These are phyloP conservation scores for Ophthalmolycus amberensis DNA, from an alignment of 2,113 vertebrate species.

Conservation along the genomic window DNA sequence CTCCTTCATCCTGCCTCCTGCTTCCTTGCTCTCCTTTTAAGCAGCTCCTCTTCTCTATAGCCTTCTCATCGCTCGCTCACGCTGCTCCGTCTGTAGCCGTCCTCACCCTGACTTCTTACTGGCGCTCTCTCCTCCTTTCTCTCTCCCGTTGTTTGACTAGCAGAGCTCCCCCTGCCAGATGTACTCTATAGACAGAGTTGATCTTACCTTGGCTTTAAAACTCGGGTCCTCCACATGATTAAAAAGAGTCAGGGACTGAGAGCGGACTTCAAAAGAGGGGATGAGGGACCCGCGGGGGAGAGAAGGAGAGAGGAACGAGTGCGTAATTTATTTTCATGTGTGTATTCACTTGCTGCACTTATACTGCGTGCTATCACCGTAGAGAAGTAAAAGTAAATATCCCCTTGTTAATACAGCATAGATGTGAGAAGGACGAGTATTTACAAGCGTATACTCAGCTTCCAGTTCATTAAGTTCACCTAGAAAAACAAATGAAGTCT, in stretches of 20 bases:
- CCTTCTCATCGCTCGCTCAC: constrained; percentile 22
- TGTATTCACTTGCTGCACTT: constrained; percentile 5
- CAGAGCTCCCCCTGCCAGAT: constrained; percentile 59
- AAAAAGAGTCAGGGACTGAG: constrained; percentile 51
- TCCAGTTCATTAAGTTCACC: background rate
- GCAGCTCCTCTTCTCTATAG: background rate
- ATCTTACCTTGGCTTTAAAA: constrained; percentile 74
- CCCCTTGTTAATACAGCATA: background rate
- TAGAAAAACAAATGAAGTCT: background rate
- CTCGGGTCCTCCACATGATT: constrained; percentile 51
- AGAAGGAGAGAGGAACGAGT: constrained; percentile 9
- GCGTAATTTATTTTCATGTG: constrained; percentile 36
- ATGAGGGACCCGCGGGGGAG: constrained; percentile 28
- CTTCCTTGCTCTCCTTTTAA: constrained; percentile 1
- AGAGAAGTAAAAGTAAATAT: background rate
- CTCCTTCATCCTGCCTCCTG: background rate
- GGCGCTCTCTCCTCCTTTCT: constrained; percentile 23
- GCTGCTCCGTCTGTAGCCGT: constrained; percentile 31
- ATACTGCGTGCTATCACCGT: background rate
- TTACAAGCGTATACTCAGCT: background rate
- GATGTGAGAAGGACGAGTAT: background rate
- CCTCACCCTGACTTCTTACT: constrained; percentile 40
- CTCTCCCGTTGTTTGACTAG: constrained; percentile 61
- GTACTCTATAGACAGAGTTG: constrained; percentile 63
- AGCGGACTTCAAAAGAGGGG: constrained; percentile 59